These are phyloP conservation scores for Cordilura impudica DNA, from an alignment of 2,888 invertebrate genomes.

Conservation along the genomic window DNA sequence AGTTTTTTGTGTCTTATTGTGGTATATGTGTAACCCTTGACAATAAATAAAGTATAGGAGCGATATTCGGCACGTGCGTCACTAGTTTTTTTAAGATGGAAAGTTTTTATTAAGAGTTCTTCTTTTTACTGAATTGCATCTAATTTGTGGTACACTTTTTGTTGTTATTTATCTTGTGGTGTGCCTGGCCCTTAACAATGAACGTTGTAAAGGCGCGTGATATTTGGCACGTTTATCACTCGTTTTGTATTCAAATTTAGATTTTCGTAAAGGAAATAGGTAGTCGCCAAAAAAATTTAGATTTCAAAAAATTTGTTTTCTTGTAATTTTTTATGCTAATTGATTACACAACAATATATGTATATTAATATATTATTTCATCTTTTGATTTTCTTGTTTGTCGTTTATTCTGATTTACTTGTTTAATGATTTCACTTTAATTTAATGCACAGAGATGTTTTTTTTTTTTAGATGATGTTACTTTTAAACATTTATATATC, in stretches of 20 bases:
- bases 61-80: too few species aligned
- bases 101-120: too few species aligned
- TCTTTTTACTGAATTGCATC: too few species aligned
- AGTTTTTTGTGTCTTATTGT: neutral
- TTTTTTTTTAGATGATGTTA: too few species aligned
- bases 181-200: neutral
- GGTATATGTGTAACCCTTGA: too few species aligned
- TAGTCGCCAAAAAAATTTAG: neutral
- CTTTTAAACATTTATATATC: too few species aligned
- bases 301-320: neutral
- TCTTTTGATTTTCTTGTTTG: conserved; percentile 1
- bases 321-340: conserved; percentile 56
- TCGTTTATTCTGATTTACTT: conserved; percentile 14
- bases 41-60: too few species aligned
- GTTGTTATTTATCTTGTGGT: neutral
- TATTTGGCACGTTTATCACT: conserved; percentile 55
- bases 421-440: neutral
- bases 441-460: neutral
- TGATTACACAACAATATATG: conserved; percentile 72
- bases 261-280: neutral
- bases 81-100: too few species aligned
- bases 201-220: conserved; percentile 33
- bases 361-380: neutral
- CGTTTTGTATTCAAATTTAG: neutral
- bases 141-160: too few species aligned